phyloP scores from a whole-genome alignment of 2,888 invertebrate genomes.

The Elgonia sp. region DNA sequence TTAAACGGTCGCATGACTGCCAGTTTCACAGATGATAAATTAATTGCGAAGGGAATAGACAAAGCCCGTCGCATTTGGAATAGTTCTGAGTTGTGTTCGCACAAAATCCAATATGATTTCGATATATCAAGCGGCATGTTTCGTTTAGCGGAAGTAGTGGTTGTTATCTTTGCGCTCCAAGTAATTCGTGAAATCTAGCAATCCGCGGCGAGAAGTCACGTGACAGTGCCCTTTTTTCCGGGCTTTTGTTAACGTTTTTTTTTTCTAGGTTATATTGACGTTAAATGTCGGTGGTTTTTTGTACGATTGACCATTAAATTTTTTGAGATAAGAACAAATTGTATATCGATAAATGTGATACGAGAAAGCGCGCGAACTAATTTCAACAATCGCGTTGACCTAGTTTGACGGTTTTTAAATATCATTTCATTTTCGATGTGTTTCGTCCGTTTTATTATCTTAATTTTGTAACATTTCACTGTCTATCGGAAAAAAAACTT shows the following conservation, averaged over 20 bases:
- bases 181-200: constrained; percentile 58
- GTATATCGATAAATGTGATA: constrained; percentile 7
- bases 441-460: too few species aligned
- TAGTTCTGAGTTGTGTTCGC: constrained; percentile 10
- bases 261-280: neutral
- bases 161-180: constrained; percentile 60
- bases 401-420: too few species aligned
- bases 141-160: constrained; percentile 50
- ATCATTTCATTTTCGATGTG: too few species aligned
- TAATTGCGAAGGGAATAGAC: constrained; percentile 27
- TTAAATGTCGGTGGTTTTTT: too few species aligned
- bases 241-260: constrained; percentile 10
- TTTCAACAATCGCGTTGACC: constrained; percentile 9
- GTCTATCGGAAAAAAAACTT: too few species aligned
- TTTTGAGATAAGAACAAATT: constrained; percentile 7
- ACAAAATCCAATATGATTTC: constrained; percentile 42
- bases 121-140: constrained; percentile 40
- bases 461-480: too few species aligned
- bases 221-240: too few species aligned
- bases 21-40: constrained; percentile 6
- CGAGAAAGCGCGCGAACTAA: neutral
- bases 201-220: constrained; percentile 2
- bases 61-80: constrained; percentile 16
- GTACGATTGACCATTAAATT: constrained; percentile 6
- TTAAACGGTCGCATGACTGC: constrained; percentile 1